Conservation (phyloP, 1,140 invertebrate genomes). For the Danaus melanippus region DNA sequence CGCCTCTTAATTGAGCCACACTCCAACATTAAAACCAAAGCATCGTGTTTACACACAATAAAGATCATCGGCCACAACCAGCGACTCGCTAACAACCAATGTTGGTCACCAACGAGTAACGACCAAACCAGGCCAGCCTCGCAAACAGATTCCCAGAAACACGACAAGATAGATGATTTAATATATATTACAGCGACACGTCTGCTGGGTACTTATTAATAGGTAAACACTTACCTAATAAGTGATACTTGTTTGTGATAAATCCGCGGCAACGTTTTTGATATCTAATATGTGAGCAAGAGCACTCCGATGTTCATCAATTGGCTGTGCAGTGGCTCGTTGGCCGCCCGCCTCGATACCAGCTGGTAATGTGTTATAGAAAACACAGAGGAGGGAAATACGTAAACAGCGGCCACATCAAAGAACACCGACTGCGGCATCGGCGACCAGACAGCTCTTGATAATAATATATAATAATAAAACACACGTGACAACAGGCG, state of each 20-base stretch:
- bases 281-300: too few species aligned
- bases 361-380: slow-evolving; percentile 53
- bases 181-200: slow-evolving; percentile 25
- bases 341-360: slow-evolving; percentile 13
- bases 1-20: slow-evolving; percentile 25
- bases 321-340: too few species aligned
- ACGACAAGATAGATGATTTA: neutral
- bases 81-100: slow-evolving; percentile 42
- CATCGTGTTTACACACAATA: slow-evolving; percentile 63
- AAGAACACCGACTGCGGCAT: slow-evolving; percentile 25
- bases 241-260: too few species aligned
- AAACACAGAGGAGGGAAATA: slow-evolving; percentile 41
- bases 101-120: slow-evolving; percentile 20
- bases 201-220: neutral
- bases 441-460: neutral
- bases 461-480: too few species aligned
- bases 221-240: too few species aligned
- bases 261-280: too few species aligned
- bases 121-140: slow-evolving; percentile 14
- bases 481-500: too few species aligned
- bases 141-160: neutral
- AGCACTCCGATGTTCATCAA: too few species aligned
- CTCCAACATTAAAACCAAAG: slow-evolving; percentile 35
- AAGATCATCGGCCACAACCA: slow-evolving; percentile 47
- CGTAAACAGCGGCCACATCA: slow-evolving; percentile 64